Evolutionary conservation across 2,888 invertebrate genomes (phyloP).

Genomic region (Philereme vetulata): DNA sequence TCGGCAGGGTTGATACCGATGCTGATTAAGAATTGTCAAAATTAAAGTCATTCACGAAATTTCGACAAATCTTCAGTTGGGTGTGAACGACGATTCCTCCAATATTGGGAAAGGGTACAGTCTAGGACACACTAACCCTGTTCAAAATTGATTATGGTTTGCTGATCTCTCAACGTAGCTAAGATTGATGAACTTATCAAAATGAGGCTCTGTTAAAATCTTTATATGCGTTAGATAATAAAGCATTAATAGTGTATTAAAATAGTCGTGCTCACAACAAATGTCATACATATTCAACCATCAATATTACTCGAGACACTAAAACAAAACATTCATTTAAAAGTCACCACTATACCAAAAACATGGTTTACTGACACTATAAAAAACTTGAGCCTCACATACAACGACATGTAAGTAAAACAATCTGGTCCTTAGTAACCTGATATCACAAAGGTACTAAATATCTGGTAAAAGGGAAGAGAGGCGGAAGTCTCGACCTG

Average conservation of each 20-base stretch:
- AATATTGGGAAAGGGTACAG: too few relatives aligned
- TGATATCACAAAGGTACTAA: constrained; percentile 34
- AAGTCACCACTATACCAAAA: constrained; percentile 13
- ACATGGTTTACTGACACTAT: constrained; percentile 16
- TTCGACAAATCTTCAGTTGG: too few relatives aligned
- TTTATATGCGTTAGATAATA: too few relatives aligned
- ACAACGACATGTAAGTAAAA: constrained; percentile 22
- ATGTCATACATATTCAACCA: constrained; percentile 8
- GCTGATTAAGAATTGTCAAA: constrained; percentile 18
- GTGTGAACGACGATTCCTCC: too few relatives aligned
- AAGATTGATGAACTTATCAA: too few relatives aligned
- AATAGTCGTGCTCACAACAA: background rate
- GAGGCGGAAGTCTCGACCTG: constrained; percentile 52
- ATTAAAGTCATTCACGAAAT: background rate
- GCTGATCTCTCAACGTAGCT: too few relatives aligned
- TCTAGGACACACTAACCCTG: too few relatives aligned
- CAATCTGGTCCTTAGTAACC: constrained; percentile 31
- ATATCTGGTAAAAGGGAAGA: constrained; percentile 38
- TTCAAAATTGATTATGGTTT: too few relatives aligned
- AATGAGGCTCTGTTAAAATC: too few relatives aligned
- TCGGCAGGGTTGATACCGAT: constrained; percentile 27
- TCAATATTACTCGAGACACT: constrained; percentile 20
- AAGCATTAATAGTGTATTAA: background rate
- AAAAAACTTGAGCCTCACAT: constrained; percentile 22
- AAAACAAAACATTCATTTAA: constrained; percentile 12